These are phyloP conservation scores for Cydia amplana DNA, from an alignment of 1,140 invertebrate species.

Conservation along the genomic window DNA sequence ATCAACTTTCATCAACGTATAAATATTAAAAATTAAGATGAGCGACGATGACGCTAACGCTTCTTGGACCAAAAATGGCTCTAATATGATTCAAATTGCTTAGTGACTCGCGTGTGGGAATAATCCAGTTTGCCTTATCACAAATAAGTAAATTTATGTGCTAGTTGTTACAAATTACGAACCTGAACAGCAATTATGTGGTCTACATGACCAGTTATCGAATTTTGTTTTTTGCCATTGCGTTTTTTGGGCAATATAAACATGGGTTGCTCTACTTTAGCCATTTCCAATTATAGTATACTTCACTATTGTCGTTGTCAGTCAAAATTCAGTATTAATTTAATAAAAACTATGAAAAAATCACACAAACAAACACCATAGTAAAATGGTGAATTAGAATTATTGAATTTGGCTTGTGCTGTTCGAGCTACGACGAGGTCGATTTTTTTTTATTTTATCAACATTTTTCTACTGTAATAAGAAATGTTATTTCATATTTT, in stretches of 20 bases:
- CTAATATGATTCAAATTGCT: not conserved
- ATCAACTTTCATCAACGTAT: no score
- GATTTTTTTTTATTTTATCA: not conserved
- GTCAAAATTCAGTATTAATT: slow-evolving; percentile 1
- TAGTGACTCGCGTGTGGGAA: not conserved
- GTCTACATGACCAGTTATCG: slow-evolving; percentile 79
- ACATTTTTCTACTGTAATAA: no score
- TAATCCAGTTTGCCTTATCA: not conserved
- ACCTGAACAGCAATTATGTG: slow-evolving; percentile 82
- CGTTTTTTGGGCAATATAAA: slow-evolving; percentile 82
- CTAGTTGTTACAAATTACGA: slow-evolving; percentile 19
- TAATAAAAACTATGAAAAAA: not conserved
- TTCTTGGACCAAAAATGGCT: not conserved
- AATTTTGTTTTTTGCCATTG: slow-evolving; percentile 79
- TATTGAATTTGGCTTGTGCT: not conserved
- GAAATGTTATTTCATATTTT: no score
- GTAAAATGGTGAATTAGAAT: not conserved
- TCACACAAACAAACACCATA: slow-evolving; percentile 21
- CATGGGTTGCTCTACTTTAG: slow-evolving; percentile 80
- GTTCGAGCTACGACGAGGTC: not conserved
- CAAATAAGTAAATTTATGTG: not conserved
- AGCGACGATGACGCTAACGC: slow-evolving; percentile 1
- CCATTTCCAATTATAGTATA: slow-evolving; percentile 51
- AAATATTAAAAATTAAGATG: not conserved
- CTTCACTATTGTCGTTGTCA: slow-evolving; percentile 27